A percentile compares a stretch with the other conserved stretches of the same genome.
Evolutionary conservation across 2,113 vertebrate species (phyloP).

Genomic region (Proteles cristata): DNA sequence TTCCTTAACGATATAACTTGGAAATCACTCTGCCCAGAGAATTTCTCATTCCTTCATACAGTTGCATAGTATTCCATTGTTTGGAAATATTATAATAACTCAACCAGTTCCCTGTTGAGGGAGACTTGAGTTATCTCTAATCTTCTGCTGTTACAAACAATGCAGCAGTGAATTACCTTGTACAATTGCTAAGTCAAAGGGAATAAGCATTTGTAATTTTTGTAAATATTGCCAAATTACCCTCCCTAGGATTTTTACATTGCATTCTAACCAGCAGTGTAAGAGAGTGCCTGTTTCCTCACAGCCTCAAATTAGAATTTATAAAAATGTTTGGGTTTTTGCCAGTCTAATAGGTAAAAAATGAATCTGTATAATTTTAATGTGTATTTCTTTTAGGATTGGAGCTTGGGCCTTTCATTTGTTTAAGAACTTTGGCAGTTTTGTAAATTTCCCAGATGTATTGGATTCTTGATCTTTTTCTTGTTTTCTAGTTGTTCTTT

Average conservation of each 20-base stretch:
- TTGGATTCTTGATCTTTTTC: slow-evolving; percentile 19
- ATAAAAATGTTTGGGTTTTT: slow-evolving; percentile 59
- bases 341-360: slow-evolving; percentile 52
- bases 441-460: slow-evolving; percentile 7
- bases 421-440: slow-evolving; percentile 56
- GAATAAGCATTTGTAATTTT: slow-evolving; percentile 59
- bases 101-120: neutral
- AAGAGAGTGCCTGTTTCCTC: neutral
- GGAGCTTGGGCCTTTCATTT: slow-evolving; percentile 25
- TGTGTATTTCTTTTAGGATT: slow-evolving; percentile 63
- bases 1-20: neutral
- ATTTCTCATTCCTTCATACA: slow-evolving; percentile 6
- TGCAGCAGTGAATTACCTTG: slow-evolving; percentile 46
- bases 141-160: slow-evolving; percentile 50
- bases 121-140: slow-evolving; percentile 46
- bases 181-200: slow-evolving; percentile 47
- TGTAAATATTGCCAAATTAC: slow-evolving; percentile 61
- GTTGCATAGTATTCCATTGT: slow-evolving; percentile 44
- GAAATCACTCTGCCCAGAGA: neutral
- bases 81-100: slow-evolving; percentile 22
- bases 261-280: neutral
- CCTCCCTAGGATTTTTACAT: slow-evolving; percentile 1
- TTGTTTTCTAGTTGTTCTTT: slow-evolving; percentile 55
- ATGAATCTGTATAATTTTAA: slow-evolving; percentile 65
- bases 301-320: slow-evolving; percentile 26